Base-by-base conservation (phyloP, 2,888 invertebrate species). In the Euclidia mi region DNA sequence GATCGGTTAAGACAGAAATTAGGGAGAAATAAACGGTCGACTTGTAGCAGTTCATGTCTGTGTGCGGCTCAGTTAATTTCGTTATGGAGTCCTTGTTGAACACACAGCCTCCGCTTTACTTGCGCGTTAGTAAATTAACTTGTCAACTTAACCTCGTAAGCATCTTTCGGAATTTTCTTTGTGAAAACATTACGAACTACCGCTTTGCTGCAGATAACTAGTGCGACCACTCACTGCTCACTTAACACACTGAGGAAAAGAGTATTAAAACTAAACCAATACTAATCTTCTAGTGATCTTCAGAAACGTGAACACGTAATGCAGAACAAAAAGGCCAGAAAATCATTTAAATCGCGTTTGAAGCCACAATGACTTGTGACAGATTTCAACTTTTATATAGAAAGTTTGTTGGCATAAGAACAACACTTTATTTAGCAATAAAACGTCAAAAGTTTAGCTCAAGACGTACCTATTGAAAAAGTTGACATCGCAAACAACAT, bases 181-280 rank as follows among this genome's bases (percentile, higher is more conserved):
- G 53, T 43, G 15, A 12, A 47, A 53, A 46, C 56, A 63, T 59
- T 51, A 56, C 63, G 68, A 40, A 52, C 4, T 38, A 55, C 51
- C 64, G 60, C 63, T 57, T 49, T 56, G 47, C 56, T 59, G 52
- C 50, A 50, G 56, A 61, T 51, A 56, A 32, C 46, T 57, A 42
- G 50, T 53, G 38, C 46, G 42, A 63, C 12, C 32, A 32, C 32
- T 32, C 11, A 11, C 2, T 1, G 11, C 1, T 4, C 11, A 32
- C 32, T 32, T 32, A n/a, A 29, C 9, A 6, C 11, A 11, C 32
- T 11, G 12, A 35, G 35, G 73, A 65, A 65, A 66, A 58, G 59
- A 49, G 52, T 62, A 65, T 49, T 41, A 66, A 75, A 77, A 63
- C 67, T 67, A 79, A 76, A 78, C 63, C 56, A 53, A 63, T 32